A percentile compares a stretch with the other conserved stretches of the same genome.
Evolutionary conservation across 2,888 invertebrate species (phyloP).

Genomic region (Glaucopsyche alexis): DNA sequence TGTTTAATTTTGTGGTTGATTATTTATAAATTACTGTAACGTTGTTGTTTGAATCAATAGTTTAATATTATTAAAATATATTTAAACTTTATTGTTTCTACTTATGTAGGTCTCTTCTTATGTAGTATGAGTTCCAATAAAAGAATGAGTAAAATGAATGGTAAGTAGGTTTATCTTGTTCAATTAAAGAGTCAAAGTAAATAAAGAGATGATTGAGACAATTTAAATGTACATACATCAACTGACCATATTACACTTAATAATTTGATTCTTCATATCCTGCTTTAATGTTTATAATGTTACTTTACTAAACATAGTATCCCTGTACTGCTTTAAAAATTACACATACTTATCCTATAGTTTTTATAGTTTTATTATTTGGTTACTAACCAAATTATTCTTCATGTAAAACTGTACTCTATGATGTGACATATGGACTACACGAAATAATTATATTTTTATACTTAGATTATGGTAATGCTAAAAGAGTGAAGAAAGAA

Average conservation of each 20-base stretch:
- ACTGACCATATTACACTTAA: background rate
- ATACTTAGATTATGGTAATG: conserved; percentile 53
- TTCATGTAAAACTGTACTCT: too few species aligned
- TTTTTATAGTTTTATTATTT: background rate
- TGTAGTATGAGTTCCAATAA: conserved; percentile 35
- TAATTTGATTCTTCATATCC: background rate
- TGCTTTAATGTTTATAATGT: too few species aligned
- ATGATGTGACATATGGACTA: background rate
- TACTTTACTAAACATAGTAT: too few species aligned
- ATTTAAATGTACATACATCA: background rate
- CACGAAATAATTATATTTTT: background rate
- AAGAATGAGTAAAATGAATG: conserved; percentile 39
- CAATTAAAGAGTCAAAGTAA: too few species aligned
- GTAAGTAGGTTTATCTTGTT: conserved; percentile 31
- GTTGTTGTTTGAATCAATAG: too few species aligned
- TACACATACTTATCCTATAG: too few species aligned
- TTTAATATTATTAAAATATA: background rate
- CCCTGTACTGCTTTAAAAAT: too few species aligned
- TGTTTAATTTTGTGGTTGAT: too few species aligned
- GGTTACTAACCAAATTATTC: background rate
- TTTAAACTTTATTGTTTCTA: background rate
- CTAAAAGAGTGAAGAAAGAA: conserved; percentile 66
- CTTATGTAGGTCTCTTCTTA: background rate
- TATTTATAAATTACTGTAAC: too few species aligned
- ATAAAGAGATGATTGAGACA: background rate